A percentile compares a stretch with the other conserved stretches of the same genome.
phyloP scores from a whole-genome alignment of 2,113 vertebrate species.

The Heteronetta atricapilla region DNA sequence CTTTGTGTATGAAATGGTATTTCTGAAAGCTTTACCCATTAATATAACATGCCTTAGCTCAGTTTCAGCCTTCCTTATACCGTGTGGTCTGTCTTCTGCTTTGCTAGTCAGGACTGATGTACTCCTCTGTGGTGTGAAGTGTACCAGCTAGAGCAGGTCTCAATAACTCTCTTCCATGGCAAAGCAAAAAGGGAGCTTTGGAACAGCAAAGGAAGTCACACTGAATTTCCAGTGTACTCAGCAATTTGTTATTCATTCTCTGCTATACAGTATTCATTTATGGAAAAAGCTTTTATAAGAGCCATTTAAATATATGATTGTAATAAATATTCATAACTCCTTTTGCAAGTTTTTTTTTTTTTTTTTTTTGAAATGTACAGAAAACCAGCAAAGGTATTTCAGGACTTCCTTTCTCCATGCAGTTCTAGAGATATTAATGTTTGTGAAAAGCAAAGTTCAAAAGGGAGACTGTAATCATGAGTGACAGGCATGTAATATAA shows the following conservation, averaged over 20 bases:
- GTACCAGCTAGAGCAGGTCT: constrained; percentile 17
- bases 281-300: background rate
- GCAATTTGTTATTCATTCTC: constrained; percentile 12
- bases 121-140: constrained; percentile 16
- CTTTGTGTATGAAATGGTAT: constrained; percentile 27
- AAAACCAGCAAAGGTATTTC: background rate
- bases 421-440: background rate
- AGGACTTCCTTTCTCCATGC: background rate
- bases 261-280: background rate
- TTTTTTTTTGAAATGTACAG: background rate
- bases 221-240: background rate
- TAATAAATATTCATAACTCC: background rate
- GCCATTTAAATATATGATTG: background rate
- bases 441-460: background rate
- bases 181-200: background rate
- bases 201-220: background rate
- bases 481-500: background rate
- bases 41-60: constrained; percentile 52
- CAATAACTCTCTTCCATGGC: background rate
- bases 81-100: constrained; percentile 1
- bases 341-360: background rate
- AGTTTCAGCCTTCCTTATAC: background rate
- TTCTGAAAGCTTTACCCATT: constrained; percentile 61
- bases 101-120: background rate
- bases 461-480: background rate